Base-by-base conservation (phyloP, 2,113 vertebrate species). In the Coptodon bakossiorum region DNA sequence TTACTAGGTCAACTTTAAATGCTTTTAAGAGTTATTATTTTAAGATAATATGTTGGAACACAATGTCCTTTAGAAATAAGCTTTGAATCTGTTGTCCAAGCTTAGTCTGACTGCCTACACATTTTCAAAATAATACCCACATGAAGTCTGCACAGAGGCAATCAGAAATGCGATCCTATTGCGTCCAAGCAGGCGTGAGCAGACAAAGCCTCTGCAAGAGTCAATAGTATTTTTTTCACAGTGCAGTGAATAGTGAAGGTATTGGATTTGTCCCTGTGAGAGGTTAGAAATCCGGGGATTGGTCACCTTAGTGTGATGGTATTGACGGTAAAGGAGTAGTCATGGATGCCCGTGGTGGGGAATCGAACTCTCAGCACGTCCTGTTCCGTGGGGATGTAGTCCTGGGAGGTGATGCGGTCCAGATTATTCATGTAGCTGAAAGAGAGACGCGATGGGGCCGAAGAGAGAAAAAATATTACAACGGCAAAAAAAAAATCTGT, bases 271-370 rank as follows among this genome's bases (percentile, higher is more conserved):
- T 66, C 17, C 27, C 80, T 82, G 61, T 73, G 63, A 89, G 83
- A 88, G 73, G 73, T 7, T 24, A 48, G 85, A 88, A 78, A 85
- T 83, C 16, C 34, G 78, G 87, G 66, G 45, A 71, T 14, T 2
- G n/a, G 63, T 24, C 90, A 98, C 98, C 98, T 97, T 82, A 98
- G 95, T 2, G 95, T 97, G 88, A 98, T 96, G 82, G 95, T 97
- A 84, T 97, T 96, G 86, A 98, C 94, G 0, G 91, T 96, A 90
- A 98, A 98, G 90, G 97, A 95, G 82, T 98, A 98, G 68, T 98
- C 98, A 1, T 98, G 97, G 92, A 98, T 98, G 90, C 98, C 98
- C 0, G 98, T 98, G 31, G 98, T 98, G 24, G 98, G 98, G 91
- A 98, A 97, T 61, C 98, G 97, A 84, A 98, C 98, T 24, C 98